phyloP scores from a whole-genome alignment of 2,113 vertebrate genomes.

The Lepus europaeus region DNA sequence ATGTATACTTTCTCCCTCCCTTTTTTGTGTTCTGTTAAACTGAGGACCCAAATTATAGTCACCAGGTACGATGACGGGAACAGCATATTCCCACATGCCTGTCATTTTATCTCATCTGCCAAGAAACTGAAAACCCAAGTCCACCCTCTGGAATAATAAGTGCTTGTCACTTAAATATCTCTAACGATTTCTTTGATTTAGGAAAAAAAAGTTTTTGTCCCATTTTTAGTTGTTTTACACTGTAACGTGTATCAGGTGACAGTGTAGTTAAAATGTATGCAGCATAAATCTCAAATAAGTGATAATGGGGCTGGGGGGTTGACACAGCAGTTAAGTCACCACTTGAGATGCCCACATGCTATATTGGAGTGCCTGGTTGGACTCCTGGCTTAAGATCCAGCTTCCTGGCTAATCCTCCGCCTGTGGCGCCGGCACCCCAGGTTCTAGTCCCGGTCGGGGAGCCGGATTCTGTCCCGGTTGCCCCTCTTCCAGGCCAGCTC shows the following conservation, averaged over 20 bases:
- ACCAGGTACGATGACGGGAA: not conserved
- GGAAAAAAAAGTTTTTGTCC: not conserved
- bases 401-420: too few species aligned
- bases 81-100: not conserved
- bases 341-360: too few species aligned
- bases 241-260: not conserved
- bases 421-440: too few species aligned
- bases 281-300: constrained; percentile 25
- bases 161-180: not conserved
- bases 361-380: too few species aligned
- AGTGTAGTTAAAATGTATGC: not conserved
- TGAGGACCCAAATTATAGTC: not conserved
- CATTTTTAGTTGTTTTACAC: constrained; percentile 39
- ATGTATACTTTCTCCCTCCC: constrained; percentile 18
- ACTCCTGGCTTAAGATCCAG: too few species aligned
- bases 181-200: not conserved
- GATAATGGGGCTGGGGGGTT: not conserved
- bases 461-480: too few species aligned
- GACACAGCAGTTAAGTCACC: too few species aligned
- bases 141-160: not conserved
- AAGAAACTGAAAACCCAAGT: constrained; percentile 35
- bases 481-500: too few species aligned
- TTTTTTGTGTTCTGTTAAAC: not conserved
- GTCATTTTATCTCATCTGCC: constrained; percentile 10
- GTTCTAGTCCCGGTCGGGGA: too few species aligned